Percentiles rank a stretch among this genome's conserved stretches.
Evolutionary conservation across 1,140 invertebrate genomes (phyloP).

Genomic region (Idris sp.): DNA sequence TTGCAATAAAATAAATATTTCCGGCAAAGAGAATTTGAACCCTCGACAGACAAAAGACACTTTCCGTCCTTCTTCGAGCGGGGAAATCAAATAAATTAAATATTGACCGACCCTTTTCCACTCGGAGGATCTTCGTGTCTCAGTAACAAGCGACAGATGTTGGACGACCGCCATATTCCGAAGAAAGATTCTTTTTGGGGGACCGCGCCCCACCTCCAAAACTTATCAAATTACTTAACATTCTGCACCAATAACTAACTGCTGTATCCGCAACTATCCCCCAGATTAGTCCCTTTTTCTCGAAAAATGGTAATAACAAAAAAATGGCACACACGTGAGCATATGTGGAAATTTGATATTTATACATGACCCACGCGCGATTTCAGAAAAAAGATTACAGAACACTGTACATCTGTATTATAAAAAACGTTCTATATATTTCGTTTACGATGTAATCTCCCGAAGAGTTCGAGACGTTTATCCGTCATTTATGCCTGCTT

Average conservation of each 20-base stretch:
- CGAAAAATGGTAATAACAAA: slow-evolving; percentile 41
- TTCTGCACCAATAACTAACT: slow-evolving; percentile 68
- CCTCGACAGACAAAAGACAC: slow-evolving; percentile 8
- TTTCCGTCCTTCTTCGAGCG: slow-evolving; percentile 19
- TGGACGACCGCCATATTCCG: slow-evolving; percentile 68
- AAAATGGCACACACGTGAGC: slow-evolving; percentile 25
- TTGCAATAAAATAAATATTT: slow-evolving; percentile 6
- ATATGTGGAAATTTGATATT: slow-evolving; percentile 63
- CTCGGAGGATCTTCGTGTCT: slow-evolving; percentile 35
- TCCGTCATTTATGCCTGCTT: slow-evolving; percentile 54
- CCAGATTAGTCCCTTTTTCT: slow-evolving; percentile 71
- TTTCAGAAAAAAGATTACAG: too few species aligned
- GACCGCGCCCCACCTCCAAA: slow-evolving; percentile 60
- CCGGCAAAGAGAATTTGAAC: neutral
- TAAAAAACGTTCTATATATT: too few species aligned
- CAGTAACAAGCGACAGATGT: slow-evolving; percentile 74
- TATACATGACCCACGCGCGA: too few species aligned
- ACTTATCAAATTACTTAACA: slow-evolving; percentile 71
- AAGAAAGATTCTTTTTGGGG: slow-evolving; percentile 60
- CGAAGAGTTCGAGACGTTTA: slow-evolving; percentile 27
- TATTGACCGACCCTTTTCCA: slow-evolving; percentile 51
- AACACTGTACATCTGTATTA: too few species aligned
- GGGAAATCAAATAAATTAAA: slow-evolving; percentile 55
- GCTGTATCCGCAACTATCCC: slow-evolving; percentile 73
- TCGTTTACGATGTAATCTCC: slow-evolving; percentile 43